A percentile compares a stretch with the other conserved stretches of the same genome.
These are phyloP conservation scores for Amphipyra tragopoginis DNA, from an alignment of 2,888 invertebrate genomes.

Conservation along the genomic window DNA sequence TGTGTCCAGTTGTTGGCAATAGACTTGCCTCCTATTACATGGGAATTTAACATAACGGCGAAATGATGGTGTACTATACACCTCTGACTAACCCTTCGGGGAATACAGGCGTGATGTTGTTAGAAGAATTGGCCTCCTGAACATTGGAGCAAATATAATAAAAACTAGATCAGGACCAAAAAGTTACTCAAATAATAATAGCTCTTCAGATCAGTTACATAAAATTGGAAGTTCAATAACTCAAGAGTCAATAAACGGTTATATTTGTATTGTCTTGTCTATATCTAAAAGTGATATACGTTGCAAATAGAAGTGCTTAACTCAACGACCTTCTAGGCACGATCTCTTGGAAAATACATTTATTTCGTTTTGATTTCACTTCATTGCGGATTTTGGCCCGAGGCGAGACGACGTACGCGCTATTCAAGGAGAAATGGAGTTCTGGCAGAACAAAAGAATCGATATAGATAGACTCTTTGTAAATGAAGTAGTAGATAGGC, in stretches of 20 bases:
- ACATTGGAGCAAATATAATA: too few species aligned
- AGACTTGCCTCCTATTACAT: too few species aligned
- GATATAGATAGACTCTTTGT: conserved; percentile 43
- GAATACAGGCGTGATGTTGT: too few species aligned
- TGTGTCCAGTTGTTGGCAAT: too few species aligned
- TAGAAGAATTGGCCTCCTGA: too few species aligned
- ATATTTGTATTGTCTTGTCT: conserved; percentile 39
- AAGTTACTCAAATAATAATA: conserved; percentile 20
- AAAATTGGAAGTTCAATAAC: conserved; percentile 18
- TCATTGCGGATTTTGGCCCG: conserved; percentile 56
- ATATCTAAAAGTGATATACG: conserved; percentile 37
- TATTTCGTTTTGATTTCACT: conserved; percentile 59
- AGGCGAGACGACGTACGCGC: conserved; percentile 31
- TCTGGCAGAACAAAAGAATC: conserved; percentile 50
- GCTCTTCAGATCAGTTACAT: neutral
- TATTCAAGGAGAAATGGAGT: conserved; percentile 58
- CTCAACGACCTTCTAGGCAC: conserved; percentile 34
- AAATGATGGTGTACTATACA: too few species aligned
- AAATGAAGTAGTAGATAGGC: conserved; percentile 49
- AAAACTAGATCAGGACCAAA: neutral
- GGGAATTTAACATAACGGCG: too few species aligned
- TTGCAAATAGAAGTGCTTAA: conserved; percentile 55
- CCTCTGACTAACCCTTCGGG: too few species aligned
- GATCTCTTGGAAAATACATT: conserved; percentile 42
- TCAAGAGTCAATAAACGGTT: conserved; percentile 12